These are phyloP conservation scores for Penaeus chinensis DNA, from an alignment of 1,140 invertebrate genomes.

Conservation along the genomic window DNA sequence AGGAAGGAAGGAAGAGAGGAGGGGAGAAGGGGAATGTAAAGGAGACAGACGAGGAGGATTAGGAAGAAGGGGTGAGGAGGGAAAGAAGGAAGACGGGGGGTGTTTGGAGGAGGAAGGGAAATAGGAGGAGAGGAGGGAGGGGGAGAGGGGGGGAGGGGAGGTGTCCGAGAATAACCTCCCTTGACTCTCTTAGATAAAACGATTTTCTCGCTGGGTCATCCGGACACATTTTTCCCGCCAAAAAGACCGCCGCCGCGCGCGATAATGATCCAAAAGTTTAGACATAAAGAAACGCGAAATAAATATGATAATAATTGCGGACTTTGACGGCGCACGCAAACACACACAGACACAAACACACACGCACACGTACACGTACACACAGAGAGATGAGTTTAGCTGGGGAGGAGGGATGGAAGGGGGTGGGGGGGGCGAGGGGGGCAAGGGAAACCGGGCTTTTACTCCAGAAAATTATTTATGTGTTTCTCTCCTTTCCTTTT, in stretches of 20 bases:
- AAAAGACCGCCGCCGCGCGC: neutral
- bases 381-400: neutral
- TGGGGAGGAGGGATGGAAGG: neutral
- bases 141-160: no score
- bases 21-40: no score
- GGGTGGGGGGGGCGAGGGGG: neutral
- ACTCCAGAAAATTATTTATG: constrained; percentile 19
- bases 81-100: no score
- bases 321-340: constrained; percentile 10
- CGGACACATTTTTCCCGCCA: constrained; percentile 11
- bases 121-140: no score
- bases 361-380: constrained; percentile 3
- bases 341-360: neutral
- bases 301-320: constrained; percentile 1
- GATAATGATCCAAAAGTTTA: constrained; percentile 28
- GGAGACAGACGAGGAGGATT: no score
- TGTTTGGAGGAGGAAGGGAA: no score
- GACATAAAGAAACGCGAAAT: constrained; percentile 21
- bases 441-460: constrained; percentile 2
- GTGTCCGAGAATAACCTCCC: no score
- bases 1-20: no score
- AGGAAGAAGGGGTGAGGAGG: no score
- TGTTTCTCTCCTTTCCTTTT: neutral
- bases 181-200: no score
- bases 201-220: neutral